Percentiles rank a stretch among this genome's conserved stretches.
phyloP scores from a whole-genome alignment of 2,797 vertebrate species.

The Lates japonicus region DNA sequence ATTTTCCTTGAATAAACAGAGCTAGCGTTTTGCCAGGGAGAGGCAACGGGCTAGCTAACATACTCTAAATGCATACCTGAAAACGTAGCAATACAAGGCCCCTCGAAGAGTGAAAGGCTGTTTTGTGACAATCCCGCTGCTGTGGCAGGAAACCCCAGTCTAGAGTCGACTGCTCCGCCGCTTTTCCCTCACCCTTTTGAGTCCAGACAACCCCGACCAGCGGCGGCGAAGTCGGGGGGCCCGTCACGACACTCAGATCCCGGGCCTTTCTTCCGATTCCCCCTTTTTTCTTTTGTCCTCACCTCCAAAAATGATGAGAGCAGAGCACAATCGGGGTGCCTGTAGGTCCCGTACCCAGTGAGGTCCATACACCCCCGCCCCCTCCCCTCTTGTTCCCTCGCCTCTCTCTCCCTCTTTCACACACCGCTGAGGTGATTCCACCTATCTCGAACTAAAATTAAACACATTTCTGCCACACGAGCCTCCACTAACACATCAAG shows the following conservation, averaged over 20 bases:
- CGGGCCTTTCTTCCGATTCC: slow-evolving; percentile 80
- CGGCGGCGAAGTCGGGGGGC: slow-evolving; percentile 82
- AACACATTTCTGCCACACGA: slow-evolving; percentile 66
- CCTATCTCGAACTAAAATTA: slow-evolving; percentile 76
- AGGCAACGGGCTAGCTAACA: slow-evolving; percentile 72
- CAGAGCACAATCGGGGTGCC: slow-evolving; percentile 85
- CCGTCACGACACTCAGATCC: slow-evolving; percentile 84
- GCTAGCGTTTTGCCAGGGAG: slow-evolving; percentile 45
- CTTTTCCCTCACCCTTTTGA: slow-evolving; percentile 75
- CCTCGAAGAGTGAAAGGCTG: slow-evolving; percentile 77
- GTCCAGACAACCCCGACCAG: slow-evolving; percentile 83
- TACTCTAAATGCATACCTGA: slow-evolving; percentile 79
- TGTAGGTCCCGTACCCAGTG: slow-evolving; percentile 85
- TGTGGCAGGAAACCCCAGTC: slow-evolving; percentile 86
- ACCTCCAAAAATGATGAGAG: slow-evolving; percentile 86
- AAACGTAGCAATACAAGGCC: slow-evolving; percentile 79
- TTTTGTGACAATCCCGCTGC: slow-evolving; percentile 84
- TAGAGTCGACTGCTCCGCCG: slow-evolving; percentile 85
- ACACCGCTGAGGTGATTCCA: slow-evolving; percentile 84
- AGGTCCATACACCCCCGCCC: slow-evolving; percentile 86
- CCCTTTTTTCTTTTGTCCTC: slow-evolving; percentile 87
- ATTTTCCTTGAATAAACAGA: slow-evolving; percentile 60
- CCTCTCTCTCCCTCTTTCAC: slow-evolving; percentile 65
- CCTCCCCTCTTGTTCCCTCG: slow-evolving; percentile 75
- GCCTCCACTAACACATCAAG: slow-evolving; percentile 48